Percentiles rank a stretch among this genome's conserved stretches.
These are phyloP conservation scores for Scelioninae gen. 1 DNA, from an alignment of 2,888 invertebrate genomes.

Conservation along the genomic window DNA sequence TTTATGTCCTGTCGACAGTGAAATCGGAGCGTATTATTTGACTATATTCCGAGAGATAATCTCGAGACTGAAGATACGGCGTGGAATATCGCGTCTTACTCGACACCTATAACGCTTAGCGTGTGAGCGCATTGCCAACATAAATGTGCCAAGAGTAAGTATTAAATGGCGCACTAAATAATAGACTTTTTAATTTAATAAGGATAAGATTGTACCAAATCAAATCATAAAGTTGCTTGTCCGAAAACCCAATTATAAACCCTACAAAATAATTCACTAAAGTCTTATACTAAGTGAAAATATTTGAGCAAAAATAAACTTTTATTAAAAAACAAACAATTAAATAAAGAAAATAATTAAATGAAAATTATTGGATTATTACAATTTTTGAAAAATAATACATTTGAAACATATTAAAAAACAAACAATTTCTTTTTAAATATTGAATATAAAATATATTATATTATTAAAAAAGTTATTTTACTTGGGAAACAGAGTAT, in stretches of 20 bases:
- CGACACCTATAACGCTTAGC: constrained; percentile 52
- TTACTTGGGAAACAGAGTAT: neutral
- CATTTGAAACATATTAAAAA: no score
- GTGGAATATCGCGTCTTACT: constrained; percentile 49
- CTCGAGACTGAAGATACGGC: constrained; percentile 32
- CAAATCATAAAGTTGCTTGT: constrained; percentile 15
- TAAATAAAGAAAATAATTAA: no score
- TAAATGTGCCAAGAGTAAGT: constrained; percentile 47
- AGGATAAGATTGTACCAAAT: constrained; percentile 20
- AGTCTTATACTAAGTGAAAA: neutral
- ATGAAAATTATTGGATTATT: no score
- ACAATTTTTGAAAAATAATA: no score
- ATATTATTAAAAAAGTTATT: no score
- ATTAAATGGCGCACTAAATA: constrained; percentile 43
- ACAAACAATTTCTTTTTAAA: no score
- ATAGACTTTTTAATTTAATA: constrained; percentile 40
- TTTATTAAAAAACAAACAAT: no score
- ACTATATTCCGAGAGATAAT: constrained; percentile 63
- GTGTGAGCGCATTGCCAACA: constrained; percentile 39
- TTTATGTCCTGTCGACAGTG: constrained; percentile 73
- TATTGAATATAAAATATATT: no score
- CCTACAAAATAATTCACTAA: neutral
- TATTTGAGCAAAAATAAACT: neutral
- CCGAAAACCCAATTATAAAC: constrained; percentile 14
- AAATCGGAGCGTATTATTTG: constrained; percentile 74